These are phyloP conservation scores for Folsomia manolachei DNA, from an alignment of 2,888 invertebrate species.

Conservation along the genomic window DNA sequence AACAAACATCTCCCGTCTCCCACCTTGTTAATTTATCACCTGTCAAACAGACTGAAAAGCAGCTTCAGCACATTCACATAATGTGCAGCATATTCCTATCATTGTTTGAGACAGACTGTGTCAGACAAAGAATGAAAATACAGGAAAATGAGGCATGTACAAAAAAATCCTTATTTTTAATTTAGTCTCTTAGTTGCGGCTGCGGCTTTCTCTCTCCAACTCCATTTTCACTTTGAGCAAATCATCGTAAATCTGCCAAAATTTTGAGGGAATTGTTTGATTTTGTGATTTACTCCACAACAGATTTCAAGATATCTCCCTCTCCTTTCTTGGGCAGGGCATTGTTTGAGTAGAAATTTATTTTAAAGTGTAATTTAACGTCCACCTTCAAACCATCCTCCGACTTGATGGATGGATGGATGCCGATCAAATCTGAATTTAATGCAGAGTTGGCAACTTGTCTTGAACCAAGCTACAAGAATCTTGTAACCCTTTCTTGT, in stretches of 20 bases:
- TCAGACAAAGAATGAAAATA: too few species aligned
- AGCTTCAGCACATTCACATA: too few species aligned
- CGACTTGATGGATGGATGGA: not conserved
- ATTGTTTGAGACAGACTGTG: too few species aligned
- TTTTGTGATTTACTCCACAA: not conserved
- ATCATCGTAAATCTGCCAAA: not conserved
- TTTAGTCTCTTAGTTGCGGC: not conserved
- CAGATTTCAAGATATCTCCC: too few species aligned
- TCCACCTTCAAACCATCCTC: not conserved
- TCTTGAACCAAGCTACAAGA: too few species aligned
- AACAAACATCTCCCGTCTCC: not conserved
- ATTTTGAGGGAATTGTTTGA: not conserved
- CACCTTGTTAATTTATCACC: not conserved
- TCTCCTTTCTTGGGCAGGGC: not conserved
- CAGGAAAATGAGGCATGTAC: too few species aligned
- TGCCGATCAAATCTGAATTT: not conserved
- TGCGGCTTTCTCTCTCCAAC: not conserved
- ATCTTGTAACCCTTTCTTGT: too few species aligned
- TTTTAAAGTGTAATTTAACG: not conserved
- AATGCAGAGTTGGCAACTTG: not conserved
- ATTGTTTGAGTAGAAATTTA: not conserved
- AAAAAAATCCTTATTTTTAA: not conserved
- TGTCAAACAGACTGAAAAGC: too few species aligned
- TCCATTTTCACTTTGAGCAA: not conserved
- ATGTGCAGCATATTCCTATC: too few species aligned